Base-by-base conservation (phyloP, 1,140 invertebrate species). In the Hypothenemus hampei region DNA sequence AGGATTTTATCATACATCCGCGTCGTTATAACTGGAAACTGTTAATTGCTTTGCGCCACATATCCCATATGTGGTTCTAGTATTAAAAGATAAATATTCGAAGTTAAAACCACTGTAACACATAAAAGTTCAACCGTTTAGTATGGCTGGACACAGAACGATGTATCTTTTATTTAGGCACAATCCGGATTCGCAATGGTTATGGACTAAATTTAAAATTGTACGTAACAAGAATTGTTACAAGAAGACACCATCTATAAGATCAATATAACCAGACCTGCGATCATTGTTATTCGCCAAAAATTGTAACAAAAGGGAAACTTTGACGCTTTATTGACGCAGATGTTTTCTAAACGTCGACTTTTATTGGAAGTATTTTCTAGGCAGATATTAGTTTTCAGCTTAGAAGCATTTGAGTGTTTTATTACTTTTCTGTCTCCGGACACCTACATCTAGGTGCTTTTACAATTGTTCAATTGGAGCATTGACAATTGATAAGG, bases 41-140 rank as follows among this genome's bases (percentile, higher is more conserved):
- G 46, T 49, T 49, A 49, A 49, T 49, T 49, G 46, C 46, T 49
- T 49, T 36, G 46, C 29, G 33, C 46, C 33, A 7, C 7, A 37
- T n/a, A 37, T 49, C 33, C 46, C 46, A 37, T 37, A n/a, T 37
- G 46, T 49, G 31, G 46, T 19, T 26, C 39, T 15, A 49, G 20
- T 39, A 49, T 49, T 49, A 49, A 49, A 49, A 49, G 46, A 49
- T 49, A 49, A 49, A 49, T 49, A 49, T 49, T 15, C 39, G 13
- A 49, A 39, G 33, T 18, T 16, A 33, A 33, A 46, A 33, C 44
- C 24, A 46, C 19, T 36, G 15, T 39, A 19, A 49, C 46, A 36
- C 33, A 37, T 39, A 49, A 49, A 49, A 49, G 46, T 37, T 49
- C 5, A 20, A 16, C 22, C 21, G 46, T 37, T 49, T 49, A 49